Evolutionary conservation across 1,140 invertebrate species (phyloP), one percentile per base, ranked within the genome.

Genomic region (Zophobas atratus): DNA sequence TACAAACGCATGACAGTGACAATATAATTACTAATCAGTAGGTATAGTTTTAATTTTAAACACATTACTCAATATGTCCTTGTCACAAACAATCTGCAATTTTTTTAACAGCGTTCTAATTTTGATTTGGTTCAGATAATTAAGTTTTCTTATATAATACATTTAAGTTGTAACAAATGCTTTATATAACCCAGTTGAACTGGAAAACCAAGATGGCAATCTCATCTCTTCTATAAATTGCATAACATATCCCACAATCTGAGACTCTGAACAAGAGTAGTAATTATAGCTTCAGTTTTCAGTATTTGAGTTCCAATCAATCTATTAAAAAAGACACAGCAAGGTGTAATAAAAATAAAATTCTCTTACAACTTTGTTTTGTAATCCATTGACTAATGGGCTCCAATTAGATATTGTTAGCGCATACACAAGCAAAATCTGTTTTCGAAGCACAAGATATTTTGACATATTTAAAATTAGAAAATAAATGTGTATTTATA

Each of bases 141-240:
- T 67, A 46, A 67, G 39, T 67, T 43, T 20, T 67, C 33, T 67
- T 67, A 67, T 39, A 67, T 67, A 67, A 67, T 41, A 39, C n/a
- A 1, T 32, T 67, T 67, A 67, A 46, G 60, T 67, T 67, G 60
- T 33, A 67, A 33, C 39, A 6, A 67, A 33, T 67, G 39, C 43
- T 41, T 67, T 67, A 67, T 67, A n/a, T 67, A 67, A 67, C 60
- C 38, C 60, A n/a, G 35, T 63, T 63, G 38, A 63, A 20, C 32
- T 35, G 39, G 60, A 43, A 67, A 39, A 67, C 60, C 60, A 67
- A 67, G 60, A 67, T 67, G n/a, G 56, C 34, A 36, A 8, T 8
- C 35, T 38, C 34, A 4, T 35, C 2, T 36, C 2, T 35, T 3
- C 56, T 60, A 35, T 38, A 60, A 35, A 60, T 60, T 60, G 36